phyloP scores from a whole-genome alignment of 2,113 vertebrate genomes.

The Numida meleagris region DNA sequence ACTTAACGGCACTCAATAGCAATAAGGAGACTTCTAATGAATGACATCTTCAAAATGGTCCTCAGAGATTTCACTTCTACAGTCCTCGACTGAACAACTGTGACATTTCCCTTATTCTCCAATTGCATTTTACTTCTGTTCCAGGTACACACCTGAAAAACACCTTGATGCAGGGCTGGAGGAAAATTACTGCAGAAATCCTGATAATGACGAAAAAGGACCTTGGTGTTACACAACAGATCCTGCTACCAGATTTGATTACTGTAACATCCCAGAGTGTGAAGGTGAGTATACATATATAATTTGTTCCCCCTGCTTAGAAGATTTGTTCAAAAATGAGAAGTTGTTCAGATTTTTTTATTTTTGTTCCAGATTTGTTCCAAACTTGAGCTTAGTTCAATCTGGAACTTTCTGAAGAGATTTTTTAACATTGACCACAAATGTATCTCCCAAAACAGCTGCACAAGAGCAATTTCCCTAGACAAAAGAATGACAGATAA shows the following conservation, averaged over 20 bases:
- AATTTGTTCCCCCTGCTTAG: neutral
- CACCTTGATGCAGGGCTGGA: constrained; percentile 77
- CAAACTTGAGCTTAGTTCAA: neutral
- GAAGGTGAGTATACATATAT: constrained; percentile 63
- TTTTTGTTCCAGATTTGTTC: neutral
- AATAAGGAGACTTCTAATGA: neutral
- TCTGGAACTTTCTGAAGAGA: neutral
- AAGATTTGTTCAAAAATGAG: neutral
- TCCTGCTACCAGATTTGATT: constrained; percentile 81
- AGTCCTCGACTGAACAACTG: neutral
- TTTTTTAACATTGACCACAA: neutral
- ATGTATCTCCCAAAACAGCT: neutral
- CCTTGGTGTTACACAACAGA: constrained; percentile 97
- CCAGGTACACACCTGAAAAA: constrained; percentile 63
- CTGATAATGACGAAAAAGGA: constrained; percentile 79
- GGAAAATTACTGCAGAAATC: constrained; percentile 92
- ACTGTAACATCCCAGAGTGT: constrained; percentile 88
- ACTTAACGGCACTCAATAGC: neutral
- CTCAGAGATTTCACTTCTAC: neutral
- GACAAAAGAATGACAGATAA: neutral
- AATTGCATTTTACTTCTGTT: constrained; percentile 11
- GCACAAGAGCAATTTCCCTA: accelerated
- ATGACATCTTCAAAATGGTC: neutral
- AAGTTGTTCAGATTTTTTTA: neutral
- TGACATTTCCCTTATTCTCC: neutral